These are phyloP conservation scores for Capra hircus DNA, from an alignment of 2,113 vertebrate species.

Conservation along the genomic window DNA sequence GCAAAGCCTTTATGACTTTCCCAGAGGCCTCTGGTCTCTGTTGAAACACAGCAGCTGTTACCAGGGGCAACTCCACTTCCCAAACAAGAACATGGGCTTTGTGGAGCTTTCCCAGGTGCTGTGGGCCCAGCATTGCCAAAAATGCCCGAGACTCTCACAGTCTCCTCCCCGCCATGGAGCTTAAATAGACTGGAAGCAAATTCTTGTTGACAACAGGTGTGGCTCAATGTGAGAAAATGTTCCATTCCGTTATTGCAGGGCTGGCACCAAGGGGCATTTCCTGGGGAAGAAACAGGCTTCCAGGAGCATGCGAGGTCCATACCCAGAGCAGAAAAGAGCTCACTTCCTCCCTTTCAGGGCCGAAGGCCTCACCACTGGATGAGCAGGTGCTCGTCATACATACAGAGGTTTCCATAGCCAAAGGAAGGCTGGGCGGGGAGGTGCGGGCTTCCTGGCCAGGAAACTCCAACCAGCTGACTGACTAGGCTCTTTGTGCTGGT, in stretches of 20 bases:
- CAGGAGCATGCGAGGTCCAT: neutral
- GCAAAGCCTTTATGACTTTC: neutral
- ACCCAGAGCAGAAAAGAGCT: neutral
- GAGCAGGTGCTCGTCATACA: neutral
- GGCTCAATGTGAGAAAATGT: slow-evolving; percentile 35
- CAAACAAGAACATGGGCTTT: neutral
- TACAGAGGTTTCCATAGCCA: neutral
- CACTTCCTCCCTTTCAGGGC: neutral
- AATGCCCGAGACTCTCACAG: neutral
- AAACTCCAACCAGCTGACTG: neutral
- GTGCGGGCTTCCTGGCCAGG: fast-evolving
- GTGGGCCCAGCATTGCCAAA: neutral
- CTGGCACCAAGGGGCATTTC: neutral
- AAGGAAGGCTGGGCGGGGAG: neutral
- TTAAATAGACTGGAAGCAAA: slow-evolving; percentile 36
- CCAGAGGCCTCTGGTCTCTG: neutral
- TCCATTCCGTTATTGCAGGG: neutral
- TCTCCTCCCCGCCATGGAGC: neutral
- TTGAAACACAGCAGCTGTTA: slow-evolving; percentile 1
- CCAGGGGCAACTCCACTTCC: slow-evolving; percentile 12
- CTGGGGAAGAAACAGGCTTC: neutral
- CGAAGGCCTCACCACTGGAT: neutral
- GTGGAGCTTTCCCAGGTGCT: slow-evolving; percentile 38
- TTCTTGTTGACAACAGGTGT: slow-evolving; percentile 54
- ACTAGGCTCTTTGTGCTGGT: neutral